Percentiles rank a stretch among this genome's conserved stretches.
Evolutionary conservation across 1,140 invertebrate genomes (phyloP).

Genomic region (Bombus breviceps): DNA sequence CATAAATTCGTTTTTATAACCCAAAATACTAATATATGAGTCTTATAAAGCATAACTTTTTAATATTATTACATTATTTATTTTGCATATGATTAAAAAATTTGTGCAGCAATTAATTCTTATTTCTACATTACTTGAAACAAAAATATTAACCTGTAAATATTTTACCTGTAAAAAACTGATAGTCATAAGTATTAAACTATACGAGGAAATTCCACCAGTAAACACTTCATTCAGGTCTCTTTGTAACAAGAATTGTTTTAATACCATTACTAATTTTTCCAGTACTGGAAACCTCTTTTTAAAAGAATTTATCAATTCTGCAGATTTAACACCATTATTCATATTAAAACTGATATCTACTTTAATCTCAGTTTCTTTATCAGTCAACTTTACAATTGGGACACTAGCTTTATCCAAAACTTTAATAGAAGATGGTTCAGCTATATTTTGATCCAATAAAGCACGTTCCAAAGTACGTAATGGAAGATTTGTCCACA

Average conservation of each 20-base stretch:
- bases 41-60: neutral
- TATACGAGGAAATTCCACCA: slow-evolving; percentile 99
- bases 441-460: slow-evolving; percentile 93
- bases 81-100: neutral
- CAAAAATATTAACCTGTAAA: neutral
- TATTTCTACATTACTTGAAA: neutral
- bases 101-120: neutral
- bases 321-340: slow-evolving; percentile 96
- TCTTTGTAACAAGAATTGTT: slow-evolving; percentile 98
- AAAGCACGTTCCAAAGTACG: slow-evolving; percentile 95
- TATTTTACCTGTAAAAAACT: slow-evolving; percentile 95
- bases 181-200: slow-evolving; percentile 98
- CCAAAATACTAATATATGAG: neutral
- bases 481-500: slow-evolving; percentile 96
- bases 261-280: slow-evolving; percentile 97
- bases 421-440: slow-evolving; percentile 95
- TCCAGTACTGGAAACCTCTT: slow-evolving; percentile 92
- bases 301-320: slow-evolving; percentile 95
- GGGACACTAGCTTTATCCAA: slow-evolving; percentile 98
- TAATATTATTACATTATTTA: neutral
- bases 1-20: neutral
- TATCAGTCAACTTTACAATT: slow-evolving; percentile 98
- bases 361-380: slow-evolving; percentile 95
- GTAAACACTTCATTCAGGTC: slow-evolving; percentile 99
- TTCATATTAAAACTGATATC: slow-evolving; percentile 99